These are phyloP conservation scores for Leuctra nigra DNA, from an alignment of 2,888 invertebrate genomes.

Conservation along the genomic window DNA sequence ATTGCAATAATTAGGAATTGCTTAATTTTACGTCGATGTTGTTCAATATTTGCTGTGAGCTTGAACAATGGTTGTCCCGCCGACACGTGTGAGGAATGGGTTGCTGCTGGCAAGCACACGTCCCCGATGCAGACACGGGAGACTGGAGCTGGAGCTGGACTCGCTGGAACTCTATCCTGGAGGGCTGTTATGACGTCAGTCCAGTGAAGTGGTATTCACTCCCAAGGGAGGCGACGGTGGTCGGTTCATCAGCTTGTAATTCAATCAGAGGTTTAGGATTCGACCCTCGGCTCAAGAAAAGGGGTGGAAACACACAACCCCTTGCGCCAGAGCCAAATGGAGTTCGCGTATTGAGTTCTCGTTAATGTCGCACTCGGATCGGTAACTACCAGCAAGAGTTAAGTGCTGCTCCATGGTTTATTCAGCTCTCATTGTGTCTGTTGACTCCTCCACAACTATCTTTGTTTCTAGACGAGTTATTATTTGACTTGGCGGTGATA, in stretches of 20 bases:
- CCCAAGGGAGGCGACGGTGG: background rate
- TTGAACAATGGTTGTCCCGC: too few species aligned
- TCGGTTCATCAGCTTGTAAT: slow-evolving; percentile 16
- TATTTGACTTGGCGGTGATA: too few species aligned
- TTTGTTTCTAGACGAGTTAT: too few species aligned
- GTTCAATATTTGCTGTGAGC: too few species aligned
- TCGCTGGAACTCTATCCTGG: slow-evolving; percentile 16
- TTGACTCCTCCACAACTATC: too few species aligned
- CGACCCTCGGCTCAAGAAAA: slow-evolving; percentile 12
- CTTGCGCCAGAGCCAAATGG: too few species aligned
- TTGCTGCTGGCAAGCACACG: background rate
- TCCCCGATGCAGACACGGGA: background rate
- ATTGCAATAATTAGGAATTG: too few species aligned
- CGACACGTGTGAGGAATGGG: too few species aligned
- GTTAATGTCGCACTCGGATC: background rate
- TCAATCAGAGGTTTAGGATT: slow-evolving; percentile 16
- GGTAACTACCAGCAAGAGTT: background rate
- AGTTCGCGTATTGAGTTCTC: background rate
- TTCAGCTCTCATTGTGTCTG: background rate
- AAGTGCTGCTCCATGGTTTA: background rate
- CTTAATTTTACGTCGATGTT: too few species aligned
- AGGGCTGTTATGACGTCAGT: slow-evolving; percentile 11
- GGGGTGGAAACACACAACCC: slow-evolving; percentile 10
- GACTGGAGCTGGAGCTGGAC: background rate
- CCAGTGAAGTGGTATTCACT: background rate